A percentile compares a stretch with the other conserved stretches of the same genome.
Conservation (phyloP, 2,888 invertebrate species). For the Thereva unica region DNA sequence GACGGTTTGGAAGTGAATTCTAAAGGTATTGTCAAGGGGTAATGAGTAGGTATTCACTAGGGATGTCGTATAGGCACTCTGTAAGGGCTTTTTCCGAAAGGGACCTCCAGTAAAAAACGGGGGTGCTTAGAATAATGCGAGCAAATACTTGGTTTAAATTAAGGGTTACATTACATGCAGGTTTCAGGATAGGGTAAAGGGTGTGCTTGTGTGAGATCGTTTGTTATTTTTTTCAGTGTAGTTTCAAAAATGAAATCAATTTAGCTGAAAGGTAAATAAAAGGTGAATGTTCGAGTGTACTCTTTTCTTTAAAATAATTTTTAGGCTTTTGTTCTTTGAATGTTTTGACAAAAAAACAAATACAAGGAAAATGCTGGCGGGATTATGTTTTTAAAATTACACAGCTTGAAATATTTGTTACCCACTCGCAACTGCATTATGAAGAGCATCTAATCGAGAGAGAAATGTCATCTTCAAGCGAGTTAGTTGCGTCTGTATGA, state of each 20-base stretch:
- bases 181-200: background rate
- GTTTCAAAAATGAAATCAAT: slow-evolving; percentile 12
- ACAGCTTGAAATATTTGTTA: too few relatives aligned
- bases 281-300: slow-evolving; percentile 2
- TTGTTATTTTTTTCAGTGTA: background rate
- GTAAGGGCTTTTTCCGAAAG: background rate
- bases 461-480: too few relatives aligned
- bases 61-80: slow-evolving; percentile 4
- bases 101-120: background rate
- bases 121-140: background rate
- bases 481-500: too few relatives aligned
- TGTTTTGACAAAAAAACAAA: too few relatives aligned
- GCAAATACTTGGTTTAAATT: background rate
- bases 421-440: too few relatives aligned
- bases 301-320: too few relatives aligned
- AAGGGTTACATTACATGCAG: slow-evolving; percentile 22
- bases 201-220: background rate
- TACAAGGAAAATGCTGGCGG: too few relatives aligned
- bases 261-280: slow-evolving; percentile 29
- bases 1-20: slow-evolving; percentile 27
- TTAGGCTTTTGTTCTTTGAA: too few relatives aligned
- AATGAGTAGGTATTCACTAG: slow-evolving; percentile 21
- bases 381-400: too few relatives aligned
- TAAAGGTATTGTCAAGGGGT: slow-evolving; percentile 16
- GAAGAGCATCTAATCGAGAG: too few relatives aligned